Evolutionary conservation across 2,888 invertebrate genomes (phyloP).

Genomic region (Microctonus aethiopoides): DNA sequence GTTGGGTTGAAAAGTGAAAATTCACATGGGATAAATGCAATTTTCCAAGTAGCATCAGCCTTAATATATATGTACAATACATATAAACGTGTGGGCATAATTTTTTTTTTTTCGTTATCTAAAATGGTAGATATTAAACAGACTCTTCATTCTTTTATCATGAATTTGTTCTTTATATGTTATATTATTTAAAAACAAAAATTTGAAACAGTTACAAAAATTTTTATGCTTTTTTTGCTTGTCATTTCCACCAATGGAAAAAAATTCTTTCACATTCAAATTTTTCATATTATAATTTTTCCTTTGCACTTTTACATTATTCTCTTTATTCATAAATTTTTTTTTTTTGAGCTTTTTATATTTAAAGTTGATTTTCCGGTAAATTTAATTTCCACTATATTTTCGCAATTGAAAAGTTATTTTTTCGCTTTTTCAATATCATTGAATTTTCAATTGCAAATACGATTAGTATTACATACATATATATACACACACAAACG

Average conservation of each 20-base stretch:
- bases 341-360: not conserved
- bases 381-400: not conserved
- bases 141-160: too few species aligned
- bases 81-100: not conserved
- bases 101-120: too few species aligned
- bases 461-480: conserved; percentile 11
- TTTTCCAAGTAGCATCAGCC: conserved; percentile 21
- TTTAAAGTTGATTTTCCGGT: not conserved
- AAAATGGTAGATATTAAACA: too few species aligned
- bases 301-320: too few species aligned
- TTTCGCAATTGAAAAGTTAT: not conserved
- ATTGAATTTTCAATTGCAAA: conserved; percentile 30
- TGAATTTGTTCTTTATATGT: too few species aligned
- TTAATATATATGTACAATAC: conserved; percentile 8
- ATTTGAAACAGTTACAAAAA: too few species aligned
- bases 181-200: too few species aligned
- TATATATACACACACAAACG: not conserved
- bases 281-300: too few species aligned
- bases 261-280: too few species aligned
- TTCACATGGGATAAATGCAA: conserved; percentile 29
- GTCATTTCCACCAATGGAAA: too few species aligned
- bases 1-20: not conserved
- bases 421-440: not conserved
- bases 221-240: too few species aligned
- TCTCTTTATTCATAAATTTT: too few species aligned